These are phyloP conservation scores for Centroberyx gerrardi DNA, from an alignment of 2,797 vertebrate genomes.

Conservation along the genomic window DNA sequence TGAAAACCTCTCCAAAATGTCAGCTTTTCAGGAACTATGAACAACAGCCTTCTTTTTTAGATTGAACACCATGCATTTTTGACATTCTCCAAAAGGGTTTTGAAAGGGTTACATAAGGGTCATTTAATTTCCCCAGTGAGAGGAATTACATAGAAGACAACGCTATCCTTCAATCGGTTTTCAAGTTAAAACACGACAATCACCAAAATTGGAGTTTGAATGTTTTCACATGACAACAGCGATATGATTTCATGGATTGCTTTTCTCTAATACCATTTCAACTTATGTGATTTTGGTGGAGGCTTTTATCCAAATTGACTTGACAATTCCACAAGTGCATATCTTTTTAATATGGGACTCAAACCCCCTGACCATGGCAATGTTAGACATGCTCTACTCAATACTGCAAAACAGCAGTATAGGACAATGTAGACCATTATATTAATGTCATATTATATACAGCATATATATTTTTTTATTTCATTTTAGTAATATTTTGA, in stretches of 20 bases:
- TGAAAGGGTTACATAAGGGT: neutral
- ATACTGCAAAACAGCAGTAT: neutral
- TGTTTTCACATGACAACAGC: constrained; percentile 1
- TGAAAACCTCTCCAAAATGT: neutral
- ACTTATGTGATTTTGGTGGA: constrained; percentile 35
- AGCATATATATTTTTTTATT: constrained; percentile 22
- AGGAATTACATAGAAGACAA: constrained; percentile 11
- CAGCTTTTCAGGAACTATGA: neutral
- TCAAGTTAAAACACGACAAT: constrained; percentile 24
- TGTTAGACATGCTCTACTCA: too few species aligned
- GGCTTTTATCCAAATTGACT: constrained; percentile 58
- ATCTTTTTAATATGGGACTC: constrained; percentile 15
- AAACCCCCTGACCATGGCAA: neutral
- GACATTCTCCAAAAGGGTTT: neutral
- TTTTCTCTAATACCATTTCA: constrained; percentile 41
- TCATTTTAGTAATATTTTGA: constrained; percentile 19
- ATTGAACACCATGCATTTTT: neutral
- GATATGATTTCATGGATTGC: constrained; percentile 11
- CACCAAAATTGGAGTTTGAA: constrained; percentile 6
- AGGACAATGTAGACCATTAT: constrained; percentile 25
- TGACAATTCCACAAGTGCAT: constrained; percentile 24
- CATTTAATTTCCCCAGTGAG: neutral
- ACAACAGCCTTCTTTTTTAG: constrained; percentile 1
- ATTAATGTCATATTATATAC: constrained; percentile 8
- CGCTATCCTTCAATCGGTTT: constrained; percentile 24